Base-by-base conservation (phyloP, 2,888 invertebrate genomes). In the Lomographa bimaculata region DNA sequence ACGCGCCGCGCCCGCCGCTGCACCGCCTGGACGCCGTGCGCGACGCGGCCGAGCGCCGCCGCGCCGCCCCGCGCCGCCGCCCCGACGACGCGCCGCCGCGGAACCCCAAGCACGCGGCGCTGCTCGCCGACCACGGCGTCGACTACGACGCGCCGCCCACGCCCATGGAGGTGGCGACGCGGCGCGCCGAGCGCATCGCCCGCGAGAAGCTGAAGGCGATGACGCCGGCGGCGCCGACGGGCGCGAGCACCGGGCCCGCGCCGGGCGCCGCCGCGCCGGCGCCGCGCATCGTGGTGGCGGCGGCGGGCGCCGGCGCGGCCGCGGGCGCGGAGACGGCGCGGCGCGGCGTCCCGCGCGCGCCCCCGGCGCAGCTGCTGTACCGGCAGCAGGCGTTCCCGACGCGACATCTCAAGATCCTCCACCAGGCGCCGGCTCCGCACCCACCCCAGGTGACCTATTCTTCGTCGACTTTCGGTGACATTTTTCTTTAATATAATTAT, bases 61-160 rank as follows among this genome's bases (percentile, higher is more conserved):
- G 93, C 48, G 93, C 95, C 2, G 92, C 94, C 3, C 93, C 95
- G 27, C 94, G 95, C 69, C 94, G 95, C 14, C 91, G 94, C 9
- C 91, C 93, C 44, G 94, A 93, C 54, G 95, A 94, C 68, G 61
- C 66, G 50, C 93, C 94, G 5, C 89, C 89, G 27, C 84, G 92
- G 57, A 96, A 96, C 82, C 96, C 94, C 20, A 97, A 96, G 73
- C 96, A 97, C 76, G 93, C 95, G 11, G 94, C 94, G 28, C 93
- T 97, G 44, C 85, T 98, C 60, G 92, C 92, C 41, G 97, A 97
- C 54, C 94, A 93, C 71, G 96, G 95, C 17, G 94, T 98, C 43
- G 94, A 93, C 60, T 95, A 96, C 69, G 98, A 98, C 63, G 92
- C 91, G 69, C 97, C 98, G 3, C 87, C 96, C 29, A 90, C 93